A percentile compares a stretch with the other conserved stretches of the same genome.
Conservation (phyloP, 2,113 vertebrate genomes). For the Gadus macrocephalus region DNA sequence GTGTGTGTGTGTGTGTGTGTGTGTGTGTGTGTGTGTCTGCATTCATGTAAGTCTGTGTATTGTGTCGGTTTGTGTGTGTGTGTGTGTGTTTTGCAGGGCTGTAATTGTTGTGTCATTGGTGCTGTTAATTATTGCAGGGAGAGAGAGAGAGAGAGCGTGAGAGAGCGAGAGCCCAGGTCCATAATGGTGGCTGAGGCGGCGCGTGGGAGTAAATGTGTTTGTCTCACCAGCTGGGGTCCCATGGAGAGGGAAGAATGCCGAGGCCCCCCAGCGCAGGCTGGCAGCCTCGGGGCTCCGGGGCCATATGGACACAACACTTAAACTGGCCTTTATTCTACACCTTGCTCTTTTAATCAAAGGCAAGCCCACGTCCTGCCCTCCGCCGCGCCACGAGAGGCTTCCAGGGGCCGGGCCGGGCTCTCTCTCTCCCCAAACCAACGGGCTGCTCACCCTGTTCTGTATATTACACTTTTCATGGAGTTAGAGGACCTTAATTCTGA, state of each 20-base stretch:
- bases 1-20: conserved; percentile 55
- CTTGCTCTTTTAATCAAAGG: conserved; percentile 80
- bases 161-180: conserved; percentile 60
- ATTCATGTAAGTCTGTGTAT: background rate
- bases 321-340: conserved; percentile 75
- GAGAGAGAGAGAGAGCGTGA: too few species aligned
- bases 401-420: conserved; percentile 29
- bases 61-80: conserved; percentile 38
- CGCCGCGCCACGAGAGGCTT: conserved; percentile 37
- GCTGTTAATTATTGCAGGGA: conserved; percentile 96
- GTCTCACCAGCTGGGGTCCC: conserved; percentile 98
- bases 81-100: conserved; percentile 81
- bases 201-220: conserved; percentile 91
- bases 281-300: conserved; percentile 84
- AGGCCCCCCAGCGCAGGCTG: conserved; percentile 80
- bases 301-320: conserved; percentile 90
- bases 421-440: conserved; percentile 42
- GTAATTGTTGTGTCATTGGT: conserved; percentile 96
- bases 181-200: conserved; percentile 89
- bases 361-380: conserved; percentile 66
- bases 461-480: conserved; percentile 23
- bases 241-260: conserved; percentile 83
- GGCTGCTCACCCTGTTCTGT: conserved; percentile 31
- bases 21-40: background rate
- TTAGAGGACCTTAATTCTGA: conserved; percentile 37